phyloP scores from a whole-genome alignment of 2,113 vertebrate genomes.

The Scalopus aquaticus region DNA sequence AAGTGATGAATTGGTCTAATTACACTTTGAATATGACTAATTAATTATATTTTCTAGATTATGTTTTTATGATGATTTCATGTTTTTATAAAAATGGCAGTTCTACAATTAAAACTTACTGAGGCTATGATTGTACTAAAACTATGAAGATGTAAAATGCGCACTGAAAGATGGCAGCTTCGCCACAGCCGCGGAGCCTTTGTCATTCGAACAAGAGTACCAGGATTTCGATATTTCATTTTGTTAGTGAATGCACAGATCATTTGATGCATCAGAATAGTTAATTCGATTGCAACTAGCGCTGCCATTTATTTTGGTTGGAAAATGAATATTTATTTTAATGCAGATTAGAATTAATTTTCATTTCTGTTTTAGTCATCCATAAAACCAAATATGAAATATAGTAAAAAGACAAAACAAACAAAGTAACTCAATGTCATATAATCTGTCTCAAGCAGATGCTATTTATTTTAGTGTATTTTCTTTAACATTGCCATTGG shows the following conservation, averaged over 20 bases:
- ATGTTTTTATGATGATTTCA: not conserved
- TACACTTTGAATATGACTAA: not conserved
- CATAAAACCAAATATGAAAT: not conserved
- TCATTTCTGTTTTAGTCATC: slow-evolving; percentile 29
- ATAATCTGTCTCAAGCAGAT: slow-evolving; percentile 24
- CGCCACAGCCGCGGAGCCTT: not conserved
- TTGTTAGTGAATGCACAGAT: not conserved
- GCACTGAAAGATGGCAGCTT: not conserved
- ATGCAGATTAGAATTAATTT: slow-evolving; percentile 2
- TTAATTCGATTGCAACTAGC: not conserved
- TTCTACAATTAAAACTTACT: not conserved
- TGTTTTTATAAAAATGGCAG: not conserved
- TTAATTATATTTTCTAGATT: not conserved
- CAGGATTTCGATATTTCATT: not conserved
- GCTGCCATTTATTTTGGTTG: not conserved
- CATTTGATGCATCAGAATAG: not conserved
- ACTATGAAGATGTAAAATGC: not conserved
- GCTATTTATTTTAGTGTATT: slow-evolving; percentile 9
- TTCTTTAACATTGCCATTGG: not conserved
- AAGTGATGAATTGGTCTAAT: not conserved
- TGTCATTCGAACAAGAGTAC: not conserved
- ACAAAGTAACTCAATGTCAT: not conserved
- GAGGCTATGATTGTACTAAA: not conserved
- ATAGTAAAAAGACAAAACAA: not conserved
- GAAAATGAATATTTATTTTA: slow-evolving; percentile 38